phyloP scores from a whole-genome alignment of 2,113 vertebrate genomes.

The Hyperoodon ampullatus region DNA sequence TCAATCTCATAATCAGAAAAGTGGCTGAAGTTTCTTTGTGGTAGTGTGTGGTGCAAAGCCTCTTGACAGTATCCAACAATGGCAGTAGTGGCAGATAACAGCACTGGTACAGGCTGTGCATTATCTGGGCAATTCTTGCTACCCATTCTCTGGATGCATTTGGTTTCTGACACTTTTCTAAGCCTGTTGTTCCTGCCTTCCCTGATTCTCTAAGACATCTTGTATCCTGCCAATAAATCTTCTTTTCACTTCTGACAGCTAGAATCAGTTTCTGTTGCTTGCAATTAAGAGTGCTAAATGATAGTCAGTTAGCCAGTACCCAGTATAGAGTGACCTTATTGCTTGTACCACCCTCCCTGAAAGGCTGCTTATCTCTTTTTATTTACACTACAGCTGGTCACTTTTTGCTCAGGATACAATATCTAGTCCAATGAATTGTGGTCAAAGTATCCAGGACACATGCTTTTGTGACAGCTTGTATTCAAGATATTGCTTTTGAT shows the following conservation, averaged over 20 bases:
- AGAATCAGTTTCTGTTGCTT: not conserved
- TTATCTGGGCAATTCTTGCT: not conserved
- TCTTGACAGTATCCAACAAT: not conserved
- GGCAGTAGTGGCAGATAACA: not conserved
- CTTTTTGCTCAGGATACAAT: not conserved
- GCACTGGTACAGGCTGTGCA: rapidly evolving
- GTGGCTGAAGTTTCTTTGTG: not conserved
- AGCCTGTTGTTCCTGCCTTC: not conserved
- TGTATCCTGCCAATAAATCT: not conserved
- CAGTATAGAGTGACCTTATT: not conserved
- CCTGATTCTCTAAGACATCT: not conserved
- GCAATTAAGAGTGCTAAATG: not conserved
- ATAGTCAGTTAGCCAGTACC: not conserved
- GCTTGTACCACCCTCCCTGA: not conserved
- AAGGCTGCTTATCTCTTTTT: not conserved
- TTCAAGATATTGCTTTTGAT: not conserved
- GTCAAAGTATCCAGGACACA: not conserved
- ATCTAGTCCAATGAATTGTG: not conserved
- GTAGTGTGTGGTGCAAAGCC: rapidly evolving
- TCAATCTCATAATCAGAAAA: not conserved
- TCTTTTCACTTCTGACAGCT: not conserved
- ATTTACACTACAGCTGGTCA: not conserved
- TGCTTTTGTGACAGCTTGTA: not conserved
- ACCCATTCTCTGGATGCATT: not conserved
- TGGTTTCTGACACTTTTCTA: not conserved